Evolutionary conservation across 2,797 vertebrate species (phyloP), one percentile per base, ranked within the genome.

Genomic region (Enteromius treurensis): DNA sequence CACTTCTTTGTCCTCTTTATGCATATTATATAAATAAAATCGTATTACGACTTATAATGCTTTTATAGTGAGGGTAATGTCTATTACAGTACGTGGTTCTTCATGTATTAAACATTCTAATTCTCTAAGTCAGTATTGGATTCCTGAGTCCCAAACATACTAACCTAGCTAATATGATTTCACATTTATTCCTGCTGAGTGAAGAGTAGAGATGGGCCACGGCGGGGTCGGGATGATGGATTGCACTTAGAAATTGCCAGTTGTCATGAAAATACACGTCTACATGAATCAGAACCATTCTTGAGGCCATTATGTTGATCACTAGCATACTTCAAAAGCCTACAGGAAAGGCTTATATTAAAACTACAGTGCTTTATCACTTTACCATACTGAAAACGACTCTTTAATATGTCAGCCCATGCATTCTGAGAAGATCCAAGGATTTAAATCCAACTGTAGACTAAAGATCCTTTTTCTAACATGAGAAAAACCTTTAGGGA

Each of bases 231-330:
- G 64, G 13, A 64, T 74, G 58, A 74, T 81, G 42, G 69, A 81
- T 81, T 81, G 80, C 42, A 47, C 69, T 51, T 74, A 74, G 55
- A 64, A 74, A 74, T 74, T 37, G 69, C 68, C 55, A 81, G 42
- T 64, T 73, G 29, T 51, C 69, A 37, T 64, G 55, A 81, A 81
- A 74, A 71, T 47, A 14, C 51, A n/a, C 6, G 13, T 81, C 42
- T 40, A 60, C 7, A 47, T 51, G 21, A 32, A 74, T 81, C 69
- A 74, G 21, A 73, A 40, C 14, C 40, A 47, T 74, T 23, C 40
- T 51, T 23, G 21, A 49, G 21, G 40, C 42, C 70, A 64, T 81
- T 73, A 73, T 21, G 13, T 62, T 81, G 53, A 74, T 74, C 42
- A 23, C 53, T 60, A 62, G 13, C 13, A 77, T 15, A 42, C n/a